A percentile compares a stretch with the other conserved stretches of the same genome.
phyloP scores from a whole-genome alignment of 2,888 invertebrate genomes.

The Troilus luridus region DNA sequence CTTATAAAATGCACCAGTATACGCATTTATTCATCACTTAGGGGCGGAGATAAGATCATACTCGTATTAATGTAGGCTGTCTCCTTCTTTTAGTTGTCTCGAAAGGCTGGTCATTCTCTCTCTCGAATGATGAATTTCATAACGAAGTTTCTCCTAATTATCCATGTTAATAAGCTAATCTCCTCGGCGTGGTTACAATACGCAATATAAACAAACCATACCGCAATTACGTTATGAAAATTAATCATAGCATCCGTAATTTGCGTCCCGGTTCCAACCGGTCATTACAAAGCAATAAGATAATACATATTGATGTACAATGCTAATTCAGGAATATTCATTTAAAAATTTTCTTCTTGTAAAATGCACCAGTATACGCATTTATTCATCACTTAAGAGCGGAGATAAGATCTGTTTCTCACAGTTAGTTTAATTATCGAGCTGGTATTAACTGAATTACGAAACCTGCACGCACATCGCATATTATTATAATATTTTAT shows the following conservation, averaged over 20 bases:
- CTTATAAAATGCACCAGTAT: conserved; percentile 31
- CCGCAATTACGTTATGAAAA: conserved; percentile 5
- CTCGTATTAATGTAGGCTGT: too few relatives aligned
- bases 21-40: conserved; percentile 31
- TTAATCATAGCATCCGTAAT: conserved; percentile 4
- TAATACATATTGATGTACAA: conserved; percentile 35
- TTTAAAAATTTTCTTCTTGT: conserved; percentile 35
- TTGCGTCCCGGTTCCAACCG: neutral
- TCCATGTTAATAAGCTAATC: neutral
- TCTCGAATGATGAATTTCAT: neutral
- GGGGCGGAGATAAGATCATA: neutral
- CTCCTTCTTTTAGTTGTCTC: neutral
- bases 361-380: conserved; percentile 34
- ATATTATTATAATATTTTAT: neutral
- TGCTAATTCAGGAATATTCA: conserved; percentile 32
- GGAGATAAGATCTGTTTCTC: conserved; percentile 13
- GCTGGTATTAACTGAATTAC: conserved; percentile 30
- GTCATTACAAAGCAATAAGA: conserved; percentile 19
- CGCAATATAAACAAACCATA: neutral
- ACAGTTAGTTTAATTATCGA: conserved; percentile 37
- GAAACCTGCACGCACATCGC: conserved; percentile 35
- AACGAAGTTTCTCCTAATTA: neutral
- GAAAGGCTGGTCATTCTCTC: neutral
- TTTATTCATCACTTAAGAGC: neutral
- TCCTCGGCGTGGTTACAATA: neutral